phyloP scores from a whole-genome alignment of 2,888 invertebrate species.

The Polydesmus complanatus region DNA sequence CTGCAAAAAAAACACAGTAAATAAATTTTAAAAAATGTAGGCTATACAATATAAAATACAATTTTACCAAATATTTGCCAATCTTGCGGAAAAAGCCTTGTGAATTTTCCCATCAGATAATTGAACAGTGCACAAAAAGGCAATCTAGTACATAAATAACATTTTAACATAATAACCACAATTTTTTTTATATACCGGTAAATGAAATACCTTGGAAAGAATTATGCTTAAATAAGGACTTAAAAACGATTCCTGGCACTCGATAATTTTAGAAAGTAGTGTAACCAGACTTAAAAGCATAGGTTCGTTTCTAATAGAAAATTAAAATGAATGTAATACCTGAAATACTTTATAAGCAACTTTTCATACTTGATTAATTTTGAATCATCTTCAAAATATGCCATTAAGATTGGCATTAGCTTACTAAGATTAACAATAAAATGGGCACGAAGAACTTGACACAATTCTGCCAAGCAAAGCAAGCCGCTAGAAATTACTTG shows the following conservation, averaged over 20 bases:
- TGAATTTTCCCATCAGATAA: too few relatives aligned
- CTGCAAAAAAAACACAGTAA: constrained; percentile 21
- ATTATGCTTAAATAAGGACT: constrained; percentile 54
- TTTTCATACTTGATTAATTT: not conserved
- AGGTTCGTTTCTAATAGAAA: constrained; percentile 29
- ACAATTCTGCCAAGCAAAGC: constrained; percentile 64
- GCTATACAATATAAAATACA: not conserved
- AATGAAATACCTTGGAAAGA: constrained; percentile 5
- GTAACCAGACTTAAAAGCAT: constrained; percentile 56
- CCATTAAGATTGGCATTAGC: constrained; percentile 50
- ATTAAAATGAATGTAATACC: not conserved
- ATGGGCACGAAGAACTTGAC: constrained; percentile 56
- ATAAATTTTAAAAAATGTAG: constrained; percentile 3
- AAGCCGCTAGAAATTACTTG: constrained; percentile 58
- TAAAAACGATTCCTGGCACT: constrained; percentile 64
- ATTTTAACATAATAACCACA: not conserved
- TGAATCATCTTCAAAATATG: constrained; percentile 13
- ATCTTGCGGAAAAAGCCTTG: too few relatives aligned
- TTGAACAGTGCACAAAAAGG: not conserved
- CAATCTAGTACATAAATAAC: not conserved
- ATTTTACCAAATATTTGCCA: not conserved
- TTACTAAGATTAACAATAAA: constrained; percentile 57
- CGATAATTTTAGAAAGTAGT: constrained; percentile 65
- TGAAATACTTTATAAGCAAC: not conserved
- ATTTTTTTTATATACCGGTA: not conserved